These are phyloP conservation scores for Bucorvus abyssinicus DNA, from an alignment of 2,797 vertebrate species.

Conservation along the genomic window DNA sequence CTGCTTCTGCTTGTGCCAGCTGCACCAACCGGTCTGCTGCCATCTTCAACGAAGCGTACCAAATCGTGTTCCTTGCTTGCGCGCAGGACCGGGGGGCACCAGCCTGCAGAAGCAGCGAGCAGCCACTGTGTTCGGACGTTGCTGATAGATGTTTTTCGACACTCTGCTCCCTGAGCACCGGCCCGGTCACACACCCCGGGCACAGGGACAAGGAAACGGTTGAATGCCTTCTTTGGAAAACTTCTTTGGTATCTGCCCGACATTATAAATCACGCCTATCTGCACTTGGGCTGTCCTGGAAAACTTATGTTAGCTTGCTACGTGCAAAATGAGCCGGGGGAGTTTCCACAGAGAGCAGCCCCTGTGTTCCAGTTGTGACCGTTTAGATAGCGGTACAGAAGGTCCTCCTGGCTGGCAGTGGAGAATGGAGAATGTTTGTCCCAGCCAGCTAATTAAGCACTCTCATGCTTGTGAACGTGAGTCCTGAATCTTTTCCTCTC, in stretches of 20 bases:
- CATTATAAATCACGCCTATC: neutral
- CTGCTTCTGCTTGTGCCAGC: neutral
- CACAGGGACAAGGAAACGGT: accelerated
- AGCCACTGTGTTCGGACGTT: neutral
- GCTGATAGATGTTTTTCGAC: neutral
- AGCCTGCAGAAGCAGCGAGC: neutral
- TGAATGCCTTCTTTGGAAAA: neutral
- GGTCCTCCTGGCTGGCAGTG: neutral
- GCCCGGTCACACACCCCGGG: no score
- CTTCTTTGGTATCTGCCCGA: neutral
- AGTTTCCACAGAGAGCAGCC: neutral
- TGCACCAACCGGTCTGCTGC: neutral
- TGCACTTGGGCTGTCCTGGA: neutral
- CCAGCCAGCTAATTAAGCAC: neutral
- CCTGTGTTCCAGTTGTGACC: neutral
- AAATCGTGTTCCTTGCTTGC: neutral
- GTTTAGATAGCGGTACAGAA: neutral
- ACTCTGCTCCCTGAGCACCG: neutral
- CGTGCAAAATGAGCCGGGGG: neutral
- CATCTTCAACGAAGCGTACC: neutral
- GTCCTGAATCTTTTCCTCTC: neutral
- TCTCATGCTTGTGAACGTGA: accelerated
- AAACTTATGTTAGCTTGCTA: neutral
- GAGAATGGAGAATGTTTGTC: neutral
- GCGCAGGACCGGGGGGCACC: accelerated